A percentile compares a stretch with the other conserved stretches of the same genome.
These are phyloP conservation scores for Clarias platycephalus DNA, from an alignment of 2,797 vertebrate species.

Conservation along the genomic window DNA sequence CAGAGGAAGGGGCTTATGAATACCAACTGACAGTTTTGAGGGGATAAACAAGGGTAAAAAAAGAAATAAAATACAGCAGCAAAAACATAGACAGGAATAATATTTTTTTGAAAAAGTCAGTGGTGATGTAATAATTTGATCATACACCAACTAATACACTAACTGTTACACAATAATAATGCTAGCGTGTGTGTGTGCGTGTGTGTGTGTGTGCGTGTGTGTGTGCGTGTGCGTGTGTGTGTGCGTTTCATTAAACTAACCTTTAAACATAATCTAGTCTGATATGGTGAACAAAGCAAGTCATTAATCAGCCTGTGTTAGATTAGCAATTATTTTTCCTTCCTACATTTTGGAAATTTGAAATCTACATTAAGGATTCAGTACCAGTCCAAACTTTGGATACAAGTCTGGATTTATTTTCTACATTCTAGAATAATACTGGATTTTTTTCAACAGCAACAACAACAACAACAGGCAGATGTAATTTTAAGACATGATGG, in stretches of 20 bases:
- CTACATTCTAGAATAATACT: too few species aligned
- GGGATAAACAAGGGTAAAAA: background rate
- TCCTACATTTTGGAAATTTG: background rate
- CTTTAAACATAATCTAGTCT: conserved; percentile 58
- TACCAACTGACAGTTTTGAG: background rate
- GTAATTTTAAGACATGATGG: too few species aligned
- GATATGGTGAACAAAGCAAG: background rate
- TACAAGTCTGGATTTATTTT: too few species aligned
- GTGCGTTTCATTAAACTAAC: conserved; percentile 55
- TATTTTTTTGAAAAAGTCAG: background rate
- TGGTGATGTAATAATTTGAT: background rate
- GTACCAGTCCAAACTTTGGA: too few species aligned
- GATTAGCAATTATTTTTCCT: conserved; percentile 60
- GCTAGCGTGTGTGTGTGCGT: background rate
- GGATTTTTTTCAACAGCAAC: too few species aligned
- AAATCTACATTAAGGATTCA: background rate
- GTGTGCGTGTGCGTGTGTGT: background rate
- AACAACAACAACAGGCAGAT: too few species aligned
- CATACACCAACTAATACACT: background rate
- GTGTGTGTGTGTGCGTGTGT: background rate
- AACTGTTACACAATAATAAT: background rate
- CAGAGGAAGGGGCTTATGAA: background rate
- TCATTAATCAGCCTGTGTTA: conserved; percentile 67
- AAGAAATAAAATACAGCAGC: too few species aligned
- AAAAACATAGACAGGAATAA: too few species aligned